Evolutionary conservation across 2,113 vertebrate genomes (phyloP), one percentile per base, ranked within the genome.

Genomic region (Helogale parvula): DNA sequence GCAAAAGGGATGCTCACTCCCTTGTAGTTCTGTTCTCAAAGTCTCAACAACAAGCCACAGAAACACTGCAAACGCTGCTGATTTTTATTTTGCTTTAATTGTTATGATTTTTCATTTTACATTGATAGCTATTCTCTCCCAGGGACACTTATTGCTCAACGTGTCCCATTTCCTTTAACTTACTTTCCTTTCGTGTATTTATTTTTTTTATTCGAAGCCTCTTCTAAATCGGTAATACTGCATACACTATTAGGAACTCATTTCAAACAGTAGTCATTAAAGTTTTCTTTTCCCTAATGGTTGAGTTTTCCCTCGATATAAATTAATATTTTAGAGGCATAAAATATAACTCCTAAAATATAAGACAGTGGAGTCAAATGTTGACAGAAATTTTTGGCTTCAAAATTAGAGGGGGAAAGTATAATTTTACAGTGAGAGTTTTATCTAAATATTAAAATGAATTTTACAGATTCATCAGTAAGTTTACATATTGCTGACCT

Each of bases 31-130:
- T 38, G 15, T 38, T 87, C 65, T 87, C 47, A 88, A 68, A 90
- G 19, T 15, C 33, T 96, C 5, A 52, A 69, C 25, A 69, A 9
- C 9, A 47, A 69, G n/a, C 11, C 15, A 19, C 23, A 12, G 47
- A 86, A 17, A 63, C 0, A 19, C 23, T 72, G 23, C 23, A 57
- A 65, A 76, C 25, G 12, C 11, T 77, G 19, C 15, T 77, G 41
- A 68, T 87, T 52, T 35, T 65, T 83, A 65, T 35, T 93, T 96
- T 89, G 19, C n/a, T 90, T 79, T 82, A 88, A 96, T 93, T 96
- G 76, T 80, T 60, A 80, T 52, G 91, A 5, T 81, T 77, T 69
- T 96, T 95, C 33, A 95, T 47, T 90, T 91, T 27, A 92, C 31
- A 3, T 71, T 93, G 66, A 77, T 19, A 94, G 27, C 19, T 87